phyloP scores from a whole-genome alignment of 2,888 invertebrate genomes.

The Reticulitermes lucifugus region DNA sequence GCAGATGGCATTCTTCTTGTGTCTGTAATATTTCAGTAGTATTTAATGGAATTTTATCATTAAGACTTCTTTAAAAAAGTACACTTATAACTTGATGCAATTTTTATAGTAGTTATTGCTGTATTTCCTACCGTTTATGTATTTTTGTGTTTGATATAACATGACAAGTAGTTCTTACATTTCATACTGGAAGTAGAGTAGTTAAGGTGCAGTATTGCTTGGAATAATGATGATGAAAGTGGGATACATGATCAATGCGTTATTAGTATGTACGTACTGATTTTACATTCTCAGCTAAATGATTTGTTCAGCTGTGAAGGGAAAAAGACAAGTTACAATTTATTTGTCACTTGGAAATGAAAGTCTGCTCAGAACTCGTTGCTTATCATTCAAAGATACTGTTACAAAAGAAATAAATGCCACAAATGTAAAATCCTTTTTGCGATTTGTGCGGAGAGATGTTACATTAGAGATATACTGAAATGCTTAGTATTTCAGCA shows the following conservation, averaged over 20 bases:
- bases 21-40: neutral
- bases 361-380: too few species aligned
- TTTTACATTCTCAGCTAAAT: too few species aligned
- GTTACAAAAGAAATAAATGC: too few species aligned
- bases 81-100: neutral
- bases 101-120: conserved; percentile 21
- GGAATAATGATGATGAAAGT: conserved; percentile 24
- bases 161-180: neutral
- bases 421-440: too few species aligned
- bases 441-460: too few species aligned
- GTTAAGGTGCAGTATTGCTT: conserved; percentile 10
- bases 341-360: too few species aligned
- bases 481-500: too few species aligned
- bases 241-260: neutral
- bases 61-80: neutral
- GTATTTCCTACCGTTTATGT: conserved; percentile 9
- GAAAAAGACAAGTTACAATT: too few species aligned
- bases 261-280: neutral
- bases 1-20: neutral
- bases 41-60: conserved; percentile 1
- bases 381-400: too few species aligned
- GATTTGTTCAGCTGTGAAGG: too few species aligned
- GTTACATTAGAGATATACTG: too few species aligned
- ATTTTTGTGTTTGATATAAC: conserved; percentile 7
- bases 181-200: conserved; percentile 15